Base-by-base conservation (phyloP, 2,888 invertebrate genomes). In the Julus scanicus region DNA sequence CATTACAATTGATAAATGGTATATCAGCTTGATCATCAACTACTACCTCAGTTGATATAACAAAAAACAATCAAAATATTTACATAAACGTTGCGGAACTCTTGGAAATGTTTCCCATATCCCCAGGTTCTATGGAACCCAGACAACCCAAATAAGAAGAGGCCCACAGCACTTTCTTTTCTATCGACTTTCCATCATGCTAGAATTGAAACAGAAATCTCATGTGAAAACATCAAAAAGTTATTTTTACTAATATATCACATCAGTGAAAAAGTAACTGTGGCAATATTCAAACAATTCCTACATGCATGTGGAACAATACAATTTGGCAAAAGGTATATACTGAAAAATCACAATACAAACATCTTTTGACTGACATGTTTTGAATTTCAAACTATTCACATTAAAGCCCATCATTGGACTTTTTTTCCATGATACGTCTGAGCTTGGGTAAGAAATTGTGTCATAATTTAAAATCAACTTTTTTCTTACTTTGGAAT, bases 291-390 rank as follows among this genome's bases (percentile, higher is more conserved):
- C 53, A 53, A 13, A 53, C 53, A 53, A 13, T 53, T 53, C 53
- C 53, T 53, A 53, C 53, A 53, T 17, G 53, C 53, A 53, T 53
- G 53, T 53, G 53, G 53, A 53, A 53, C 53, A 53, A 13, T 53
- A 53, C 53, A 17, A 39, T 83, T 83, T 83, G 83, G 83, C 83
- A 53, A 13, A 53, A 53, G 53, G 9, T 53, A 53, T 53, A 53
- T 53, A 53, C 53, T 53, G 53, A 15, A 53, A 53, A 53, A 3
- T 53, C 13, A 53, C 53, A 53, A 53, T 53, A 53, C 53, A 53
- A 13, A 53, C 53, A 3, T 53, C 17, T 48, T 48, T 15, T 17
- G 53, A 53, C 17, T 53, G 53, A 53, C 53, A 53, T 13, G 53
- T 53, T 53, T 53, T 4, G 17, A 15, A 48, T 1, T 53, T 53